Percentiles rank a stretch among this genome's conserved stretches.
These are phyloP conservation scores for Hypercompe scribonia DNA, from an alignment of 2,888 invertebrate genomes.

Conservation along the genomic window DNA sequence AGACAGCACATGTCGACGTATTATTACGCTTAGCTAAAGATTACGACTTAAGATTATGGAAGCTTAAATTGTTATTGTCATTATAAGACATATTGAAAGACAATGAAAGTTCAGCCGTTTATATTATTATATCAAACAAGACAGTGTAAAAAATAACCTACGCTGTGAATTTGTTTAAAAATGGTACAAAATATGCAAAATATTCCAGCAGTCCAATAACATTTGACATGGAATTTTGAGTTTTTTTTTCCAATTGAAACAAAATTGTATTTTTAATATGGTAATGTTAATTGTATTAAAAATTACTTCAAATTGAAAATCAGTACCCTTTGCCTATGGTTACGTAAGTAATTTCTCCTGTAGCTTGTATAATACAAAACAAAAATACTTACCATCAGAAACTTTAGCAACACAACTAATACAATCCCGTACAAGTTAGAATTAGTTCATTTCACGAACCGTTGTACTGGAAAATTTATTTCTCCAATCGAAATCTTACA, in stretches of 20 bases:
- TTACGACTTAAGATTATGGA: neutral
- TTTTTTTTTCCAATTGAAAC: no score
- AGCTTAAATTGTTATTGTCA: neutral
- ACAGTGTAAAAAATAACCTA: neutral
- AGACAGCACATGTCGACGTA: no score
- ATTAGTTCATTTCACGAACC: constrained; percentile 47
- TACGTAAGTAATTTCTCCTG: constrained; percentile 3
- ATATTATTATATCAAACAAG: neutral
- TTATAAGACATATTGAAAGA: no score
- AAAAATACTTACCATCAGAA: constrained; percentile 8
- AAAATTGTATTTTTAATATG: no score
- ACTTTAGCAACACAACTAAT: constrained; percentile 25
- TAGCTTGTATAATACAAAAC: constrained; percentile 16
- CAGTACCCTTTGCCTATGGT: neutral
- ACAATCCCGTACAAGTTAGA: constrained; percentile 30
- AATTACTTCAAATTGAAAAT: no score
- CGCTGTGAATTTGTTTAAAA: neutral
- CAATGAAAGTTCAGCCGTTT: neutral
- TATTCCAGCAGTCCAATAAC: neutral
- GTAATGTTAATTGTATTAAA: no score
- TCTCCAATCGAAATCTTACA: constrained; percentile 23
- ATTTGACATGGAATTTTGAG: neutral
- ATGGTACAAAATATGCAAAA: neutral
- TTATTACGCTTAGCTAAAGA: neutral
- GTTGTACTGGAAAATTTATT: constrained; percentile 49